Base-by-base conservation (phyloP, 2,888 invertebrate species). In the Hirudinaria manillensis region DNA sequence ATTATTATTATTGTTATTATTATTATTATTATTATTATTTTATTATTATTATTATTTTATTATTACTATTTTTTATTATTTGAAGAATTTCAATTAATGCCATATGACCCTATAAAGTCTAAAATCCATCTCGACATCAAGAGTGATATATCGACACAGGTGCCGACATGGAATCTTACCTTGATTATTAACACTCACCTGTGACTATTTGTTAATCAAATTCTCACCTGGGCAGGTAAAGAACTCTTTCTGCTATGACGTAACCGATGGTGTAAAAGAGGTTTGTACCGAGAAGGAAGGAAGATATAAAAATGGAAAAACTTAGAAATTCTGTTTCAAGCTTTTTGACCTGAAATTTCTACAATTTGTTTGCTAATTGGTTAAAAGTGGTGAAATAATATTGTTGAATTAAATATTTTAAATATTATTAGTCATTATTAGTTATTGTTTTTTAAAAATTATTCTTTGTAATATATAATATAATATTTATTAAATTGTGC, bases 221-320 rank as follows among this genome's bases (percentile, higher is more conserved):
- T 45, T 45, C 45, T 61, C 80, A 85, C 85, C 85, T 84, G 70
- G 84, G 82, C 21, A 83, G 80, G 77, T 84, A 84, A 0, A 84
- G 79, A 3, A 83, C 78, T 32, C 84, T 77, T 77, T 84, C 84
- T 6, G 84, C 84, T 6, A 84, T 78, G 7, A 84, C 84, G 78
- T 83, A 84, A 16, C 84, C 84, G 3, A 83, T 83, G 6, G 80
- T 75, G 79, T 83, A 81, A 77, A 85, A 81, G 90, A 93, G 85
- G 84, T 84, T 84, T 36, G 83, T 82, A 0, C 83, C 82, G 3
- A 83, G 83, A 16, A 83, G 61, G 76, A 82, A 83, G 10, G 83
- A 82, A 7, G 82, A 13, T 2, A 79, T 76, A 29, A 82, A 77
- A 45, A 68, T 29, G n/a, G 68, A 61, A 61, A 61, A 27, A 6